Conservation (phyloP, 2,797 vertebrate genomes). For the Poecile montanus region DNA sequence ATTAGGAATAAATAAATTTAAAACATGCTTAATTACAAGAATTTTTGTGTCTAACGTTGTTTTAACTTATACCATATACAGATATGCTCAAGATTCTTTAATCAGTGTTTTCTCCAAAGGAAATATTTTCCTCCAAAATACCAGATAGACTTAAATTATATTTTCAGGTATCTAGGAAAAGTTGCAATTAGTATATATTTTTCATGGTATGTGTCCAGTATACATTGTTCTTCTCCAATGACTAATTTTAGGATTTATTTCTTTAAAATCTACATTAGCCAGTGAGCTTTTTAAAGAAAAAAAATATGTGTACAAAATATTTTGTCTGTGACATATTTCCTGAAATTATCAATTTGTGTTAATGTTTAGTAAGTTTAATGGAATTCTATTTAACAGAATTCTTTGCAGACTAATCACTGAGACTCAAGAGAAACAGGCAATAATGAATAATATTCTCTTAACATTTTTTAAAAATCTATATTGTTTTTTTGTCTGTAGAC, state of each 20-base stretch:
- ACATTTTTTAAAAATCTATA: neutral
- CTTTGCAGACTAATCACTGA: neutral
- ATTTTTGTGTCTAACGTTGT: neutral
- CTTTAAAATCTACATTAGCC: neutral
- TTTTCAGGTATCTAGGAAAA: neutral
- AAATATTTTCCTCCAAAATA: neutral
- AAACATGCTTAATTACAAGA: neutral
- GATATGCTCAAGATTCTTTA: neutral
- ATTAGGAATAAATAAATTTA: neutral
- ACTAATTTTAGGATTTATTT: neutral
- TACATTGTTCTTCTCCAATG: neutral
- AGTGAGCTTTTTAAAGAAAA: neutral
- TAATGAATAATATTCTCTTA: neutral
- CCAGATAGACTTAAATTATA: neutral
- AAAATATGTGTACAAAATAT: neutral
- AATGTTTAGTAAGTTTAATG: neutral
- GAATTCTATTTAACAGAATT: neutral
- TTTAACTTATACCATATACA: neutral
- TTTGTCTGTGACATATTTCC: neutral
- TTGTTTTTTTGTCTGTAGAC: neutral
- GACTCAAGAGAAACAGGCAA: neutral
- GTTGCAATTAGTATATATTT: neutral
- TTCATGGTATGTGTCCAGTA: neutral
- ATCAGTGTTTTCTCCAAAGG: neutral
- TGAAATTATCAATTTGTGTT: neutral